phyloP scores from a whole-genome alignment of 2,797 vertebrate genomes.

The Falco berigora region DNA sequence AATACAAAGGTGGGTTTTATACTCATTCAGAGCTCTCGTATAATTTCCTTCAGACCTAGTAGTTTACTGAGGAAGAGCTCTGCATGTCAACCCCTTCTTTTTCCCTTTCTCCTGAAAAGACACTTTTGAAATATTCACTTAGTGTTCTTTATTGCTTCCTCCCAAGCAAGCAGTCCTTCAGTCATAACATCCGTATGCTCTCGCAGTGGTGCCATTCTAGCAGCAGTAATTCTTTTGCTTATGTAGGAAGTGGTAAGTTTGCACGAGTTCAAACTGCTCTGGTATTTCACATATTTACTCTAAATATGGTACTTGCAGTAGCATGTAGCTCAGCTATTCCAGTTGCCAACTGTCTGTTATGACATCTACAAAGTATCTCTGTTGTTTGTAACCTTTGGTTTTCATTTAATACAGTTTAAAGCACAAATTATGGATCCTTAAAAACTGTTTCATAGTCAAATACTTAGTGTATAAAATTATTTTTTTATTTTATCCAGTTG shows the following conservation, averaged over 20 bases:
- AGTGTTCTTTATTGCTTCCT: neutral
- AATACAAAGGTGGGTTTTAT: neutral
- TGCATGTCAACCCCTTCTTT: neutral
- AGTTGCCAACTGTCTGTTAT: neutral
- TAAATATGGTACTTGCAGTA: slow-evolving; percentile 10
- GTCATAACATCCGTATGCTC: neutral
- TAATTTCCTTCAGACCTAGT: neutral
- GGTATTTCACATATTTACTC: slow-evolving; percentile 23
- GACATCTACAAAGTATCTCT: neutral
- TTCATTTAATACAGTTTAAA: neutral
- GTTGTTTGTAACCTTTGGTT: neutral
- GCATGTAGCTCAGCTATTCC: neutral
- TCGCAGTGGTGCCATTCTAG: neutral
- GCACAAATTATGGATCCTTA: neutral
- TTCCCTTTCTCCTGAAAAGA: neutral
- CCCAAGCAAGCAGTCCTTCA: neutral
- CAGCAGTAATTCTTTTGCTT: neutral
- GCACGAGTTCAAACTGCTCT: neutral
- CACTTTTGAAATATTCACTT: neutral
- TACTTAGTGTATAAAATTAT: neutral
- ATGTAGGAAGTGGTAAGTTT: neutral
- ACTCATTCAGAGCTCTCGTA: neutral
- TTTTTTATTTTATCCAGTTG: neutral
- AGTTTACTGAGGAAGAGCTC: neutral
- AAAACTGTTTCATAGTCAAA: neutral